Percentiles rank a stretch among this genome's conserved stretches.
Conservation (phyloP, 2,113 vertebrate species). For the Poecile atricapillus region DNA sequence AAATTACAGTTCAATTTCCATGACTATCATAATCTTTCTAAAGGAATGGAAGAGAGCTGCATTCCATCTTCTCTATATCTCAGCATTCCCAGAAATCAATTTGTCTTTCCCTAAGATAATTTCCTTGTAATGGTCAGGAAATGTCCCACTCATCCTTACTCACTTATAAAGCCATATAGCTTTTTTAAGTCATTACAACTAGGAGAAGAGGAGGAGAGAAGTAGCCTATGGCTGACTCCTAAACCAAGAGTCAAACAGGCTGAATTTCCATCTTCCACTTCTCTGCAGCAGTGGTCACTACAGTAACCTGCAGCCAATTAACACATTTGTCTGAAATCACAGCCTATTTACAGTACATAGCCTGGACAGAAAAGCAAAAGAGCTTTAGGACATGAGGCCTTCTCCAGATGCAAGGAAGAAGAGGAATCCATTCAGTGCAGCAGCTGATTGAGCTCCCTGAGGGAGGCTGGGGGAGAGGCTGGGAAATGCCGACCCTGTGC, state of each 20-base stretch:
- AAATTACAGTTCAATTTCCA: not conserved
- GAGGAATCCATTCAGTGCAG: not conserved
- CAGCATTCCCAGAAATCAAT: not conserved
- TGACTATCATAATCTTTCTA: not conserved
- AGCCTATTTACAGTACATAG: not conserved
- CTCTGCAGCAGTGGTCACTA: not conserved
- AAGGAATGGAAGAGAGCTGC: not conserved
- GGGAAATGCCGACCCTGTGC: not conserved
- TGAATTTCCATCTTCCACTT: not conserved
- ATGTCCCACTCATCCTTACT: not conserved
- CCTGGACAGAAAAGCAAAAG: not conserved
- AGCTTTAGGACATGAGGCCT: not conserved
- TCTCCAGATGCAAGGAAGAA: not conserved
- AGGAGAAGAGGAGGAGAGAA: not conserved
- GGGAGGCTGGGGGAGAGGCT: not conserved
- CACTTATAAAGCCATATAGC: not conserved
- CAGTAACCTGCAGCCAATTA: not conserved
- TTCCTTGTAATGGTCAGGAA: not conserved
- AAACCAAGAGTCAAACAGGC: not conserved
- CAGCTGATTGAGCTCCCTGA: not conserved
- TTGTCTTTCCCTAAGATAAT: not conserved
- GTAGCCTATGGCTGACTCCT: not conserved
- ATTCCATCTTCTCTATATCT: not conserved
- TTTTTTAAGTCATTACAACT: not conserved
- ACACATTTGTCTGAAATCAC: not conserved